Conservation (phyloP, 2,888 invertebrate genomes). For the Drosophila picticornis region DNA sequence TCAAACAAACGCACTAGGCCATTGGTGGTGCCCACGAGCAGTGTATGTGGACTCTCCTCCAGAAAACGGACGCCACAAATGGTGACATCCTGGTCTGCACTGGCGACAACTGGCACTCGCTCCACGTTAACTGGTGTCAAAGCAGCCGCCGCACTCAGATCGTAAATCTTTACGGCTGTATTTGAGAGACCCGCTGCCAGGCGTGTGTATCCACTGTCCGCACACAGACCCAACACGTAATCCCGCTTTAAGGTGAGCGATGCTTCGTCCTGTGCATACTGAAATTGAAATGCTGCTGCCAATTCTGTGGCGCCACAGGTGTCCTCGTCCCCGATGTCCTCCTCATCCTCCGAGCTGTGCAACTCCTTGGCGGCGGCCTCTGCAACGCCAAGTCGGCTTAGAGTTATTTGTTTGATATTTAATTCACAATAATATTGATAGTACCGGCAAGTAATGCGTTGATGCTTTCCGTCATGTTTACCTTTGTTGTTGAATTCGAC, state of each 20-base stretch:
- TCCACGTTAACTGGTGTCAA: conserved; percentile 65
- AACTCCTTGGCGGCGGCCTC: conserved; percentile 40
- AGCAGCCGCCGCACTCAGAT: conserved; percentile 84
- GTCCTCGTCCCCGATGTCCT: conserved; percentile 79
- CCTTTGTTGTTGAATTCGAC: conserved; percentile 6
- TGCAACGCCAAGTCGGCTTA: conserved; percentile 21
- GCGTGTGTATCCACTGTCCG: conserved; percentile 85
- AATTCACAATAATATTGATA: background rate
- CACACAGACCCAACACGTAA: conserved; percentile 88
- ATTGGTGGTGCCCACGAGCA: conserved; percentile 79
- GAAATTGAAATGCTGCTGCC: conserved; percentile 68
- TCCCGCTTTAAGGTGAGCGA: conserved; percentile 86
- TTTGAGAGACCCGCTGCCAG: conserved; percentile 86
- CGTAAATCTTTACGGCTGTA: conserved; percentile 86
- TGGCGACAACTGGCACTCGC: conserved; percentile 19
- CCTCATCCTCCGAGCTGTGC: conserved; percentile 71
- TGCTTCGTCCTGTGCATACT: conserved; percentile 85
- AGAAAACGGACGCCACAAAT: conserved; percentile 82
- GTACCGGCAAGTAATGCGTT: conserved; percentile 51
- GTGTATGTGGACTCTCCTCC: conserved; percentile 69
- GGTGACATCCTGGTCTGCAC: conserved; percentile 9
- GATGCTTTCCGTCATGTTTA: conserved; percentile 53
- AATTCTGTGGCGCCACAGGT: conserved; percentile 76
- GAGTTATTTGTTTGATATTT: background rate
- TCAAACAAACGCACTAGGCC: conserved; percentile 81